phyloP scores from a whole-genome alignment of 2,797 vertebrate genomes.

The Acridotheres tristis region DNA sequence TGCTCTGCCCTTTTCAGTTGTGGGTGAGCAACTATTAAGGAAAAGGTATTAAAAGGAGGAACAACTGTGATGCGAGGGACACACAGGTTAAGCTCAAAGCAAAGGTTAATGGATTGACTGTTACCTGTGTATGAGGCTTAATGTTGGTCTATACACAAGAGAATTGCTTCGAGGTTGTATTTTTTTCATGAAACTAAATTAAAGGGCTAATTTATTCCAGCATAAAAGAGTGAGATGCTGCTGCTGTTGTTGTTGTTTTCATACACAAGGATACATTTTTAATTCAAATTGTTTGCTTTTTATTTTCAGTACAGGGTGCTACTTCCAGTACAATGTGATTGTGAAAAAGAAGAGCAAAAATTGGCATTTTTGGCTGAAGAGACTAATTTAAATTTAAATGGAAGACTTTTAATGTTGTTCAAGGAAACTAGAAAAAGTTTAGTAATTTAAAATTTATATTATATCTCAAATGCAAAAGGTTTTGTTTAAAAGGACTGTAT shows the following conservation, averaged over 20 bases:
- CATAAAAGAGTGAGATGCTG: constrained; percentile 59
- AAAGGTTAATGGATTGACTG: constrained; percentile 99
- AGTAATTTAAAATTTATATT: neutral
- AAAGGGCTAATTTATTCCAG: constrained; percentile 78
- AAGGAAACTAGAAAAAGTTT: neutral
- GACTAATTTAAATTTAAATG: neutral
- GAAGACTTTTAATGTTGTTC: neutral
- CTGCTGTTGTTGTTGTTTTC: constrained; percentile 27
- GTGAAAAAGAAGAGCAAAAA: neutral
- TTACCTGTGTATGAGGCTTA: constrained; percentile 90
- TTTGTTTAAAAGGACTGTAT: neutral
- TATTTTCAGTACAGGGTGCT: neutral
- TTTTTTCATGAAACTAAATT: constrained; percentile 80
- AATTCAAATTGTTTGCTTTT: neutral
- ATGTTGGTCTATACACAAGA: constrained; percentile 84
- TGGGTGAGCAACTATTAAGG: constrained; percentile 88
- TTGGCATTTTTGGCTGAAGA: neutral
- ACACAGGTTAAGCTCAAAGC: constrained; percentile 86
- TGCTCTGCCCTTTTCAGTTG: constrained; percentile 90
- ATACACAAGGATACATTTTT: constrained; percentile 71
- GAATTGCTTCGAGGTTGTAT: constrained; percentile 74
- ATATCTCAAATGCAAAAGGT: neutral
- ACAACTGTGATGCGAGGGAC: constrained; percentile 80
- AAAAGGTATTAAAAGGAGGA: constrained; percentile 87
- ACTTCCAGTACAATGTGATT: neutral